Percentiles rank a stretch among this genome's conserved stretches.
Conservation (phyloP, 1,140 invertebrate species). For the Drosophila persimilis region DNA sequence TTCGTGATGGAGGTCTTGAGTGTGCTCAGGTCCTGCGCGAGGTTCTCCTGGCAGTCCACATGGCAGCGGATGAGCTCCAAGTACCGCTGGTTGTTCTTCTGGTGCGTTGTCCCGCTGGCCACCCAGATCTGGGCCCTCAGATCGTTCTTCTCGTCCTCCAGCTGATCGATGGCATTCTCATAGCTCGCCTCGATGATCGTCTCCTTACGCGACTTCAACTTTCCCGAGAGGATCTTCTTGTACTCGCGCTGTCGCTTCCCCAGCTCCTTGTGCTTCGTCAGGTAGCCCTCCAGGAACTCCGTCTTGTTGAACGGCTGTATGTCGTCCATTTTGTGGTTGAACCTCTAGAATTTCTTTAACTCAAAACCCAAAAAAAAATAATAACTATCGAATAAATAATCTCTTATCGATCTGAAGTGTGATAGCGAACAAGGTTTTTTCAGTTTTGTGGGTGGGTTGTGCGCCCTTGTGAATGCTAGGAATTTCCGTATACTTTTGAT, state of each 20-base stretch:
- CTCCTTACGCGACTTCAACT: constrained; percentile 68
- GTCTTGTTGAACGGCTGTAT: constrained; percentile 53
- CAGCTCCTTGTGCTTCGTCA: constrained; percentile 71
- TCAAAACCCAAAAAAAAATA: too few relatives aligned
- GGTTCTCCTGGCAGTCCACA: constrained; percentile 70
- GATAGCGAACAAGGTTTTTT: too few relatives aligned
- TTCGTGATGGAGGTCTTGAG: constrained; percentile 65
- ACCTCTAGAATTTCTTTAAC: too few relatives aligned
- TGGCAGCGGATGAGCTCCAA: constrained; percentile 63
- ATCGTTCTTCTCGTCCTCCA: constrained; percentile 72
- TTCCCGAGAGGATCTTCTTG: constrained; percentile 71
- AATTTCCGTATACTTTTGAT: too few relatives aligned
- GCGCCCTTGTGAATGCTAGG: too few relatives aligned
- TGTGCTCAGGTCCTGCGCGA: constrained; percentile 54
- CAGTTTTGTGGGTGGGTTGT: background rate
- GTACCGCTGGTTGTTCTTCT: constrained; percentile 42
- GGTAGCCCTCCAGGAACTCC: constrained; percentile 63
- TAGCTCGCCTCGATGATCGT: constrained; percentile 73
- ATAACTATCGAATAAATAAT: too few relatives aligned
- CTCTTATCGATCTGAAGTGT: too few relatives aligned
- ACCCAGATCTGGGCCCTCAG: constrained; percentile 78
- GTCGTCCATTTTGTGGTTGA: constrained; percentile 39
- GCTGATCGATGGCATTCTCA: constrained; percentile 72
- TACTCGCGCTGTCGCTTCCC: constrained; percentile 76
- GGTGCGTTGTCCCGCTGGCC: constrained; percentile 62